Evolutionary conservation across 2,888 invertebrate genomes (phyloP).

Genomic region (Chaetogeoica ovagalla): DNA sequence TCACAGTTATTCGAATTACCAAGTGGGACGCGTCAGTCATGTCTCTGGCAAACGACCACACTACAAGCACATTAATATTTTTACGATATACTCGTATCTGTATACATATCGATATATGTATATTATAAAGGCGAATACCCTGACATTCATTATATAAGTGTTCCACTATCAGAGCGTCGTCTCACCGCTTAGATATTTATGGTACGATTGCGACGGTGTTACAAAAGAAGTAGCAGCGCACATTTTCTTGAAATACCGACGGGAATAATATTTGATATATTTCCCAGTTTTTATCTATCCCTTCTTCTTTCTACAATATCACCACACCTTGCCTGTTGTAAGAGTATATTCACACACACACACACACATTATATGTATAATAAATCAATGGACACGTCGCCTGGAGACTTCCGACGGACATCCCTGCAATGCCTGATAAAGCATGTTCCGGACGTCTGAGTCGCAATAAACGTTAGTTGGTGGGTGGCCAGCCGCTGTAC

Average conservation of each 20-base stretch:
- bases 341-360: background rate
- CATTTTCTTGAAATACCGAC: conserved; percentile 31
- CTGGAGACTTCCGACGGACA: conserved; percentile 30
- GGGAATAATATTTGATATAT: conserved; percentile 35
- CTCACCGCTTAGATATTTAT: no score
- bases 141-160: no score
- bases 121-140: no score
- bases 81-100: no score
- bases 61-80: no score
- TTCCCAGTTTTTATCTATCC: conserved; percentile 34
- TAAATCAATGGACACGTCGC: conserved; percentile 37
- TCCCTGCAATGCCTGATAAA: conserved; percentile 16
- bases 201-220: no score
- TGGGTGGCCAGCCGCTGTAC: conserved; percentile 2
- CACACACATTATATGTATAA: conserved; percentile 7
- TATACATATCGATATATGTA: no score
- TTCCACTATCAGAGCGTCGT: no score
- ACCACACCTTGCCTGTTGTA: background rate
- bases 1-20: no score
- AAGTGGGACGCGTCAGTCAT: no score
- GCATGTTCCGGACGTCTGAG: conserved; percentile 35
- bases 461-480: conserved; percentile 19
- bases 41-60: no score
- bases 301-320: background rate
- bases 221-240: background rate